Conservation (phyloP, 1,140 invertebrate species). For the Lanistes nyassanus region DNA sequence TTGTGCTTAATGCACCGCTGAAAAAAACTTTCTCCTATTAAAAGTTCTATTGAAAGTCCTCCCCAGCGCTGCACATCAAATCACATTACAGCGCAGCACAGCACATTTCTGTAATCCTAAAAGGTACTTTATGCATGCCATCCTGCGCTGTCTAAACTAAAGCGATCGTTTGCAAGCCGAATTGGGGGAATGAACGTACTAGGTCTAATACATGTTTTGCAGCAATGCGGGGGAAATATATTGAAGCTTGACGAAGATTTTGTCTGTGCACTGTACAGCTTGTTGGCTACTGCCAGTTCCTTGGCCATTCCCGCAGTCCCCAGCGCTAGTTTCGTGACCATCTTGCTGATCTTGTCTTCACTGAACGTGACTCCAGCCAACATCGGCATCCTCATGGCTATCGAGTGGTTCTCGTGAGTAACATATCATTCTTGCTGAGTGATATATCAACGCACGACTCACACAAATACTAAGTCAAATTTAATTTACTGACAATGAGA, state of each 20-base stretch:
- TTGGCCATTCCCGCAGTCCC: not conserved
- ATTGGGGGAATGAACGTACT: not conserved
- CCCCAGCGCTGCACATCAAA: too few relatives aligned
- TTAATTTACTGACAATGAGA: too few relatives aligned
- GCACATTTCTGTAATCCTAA: too few relatives aligned
- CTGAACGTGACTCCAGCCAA: slow-evolving; percentile 69
- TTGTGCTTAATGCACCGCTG: too few relatives aligned
- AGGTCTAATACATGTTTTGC: not conserved
- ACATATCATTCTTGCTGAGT: not conserved
- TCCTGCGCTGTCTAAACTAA: too few relatives aligned
- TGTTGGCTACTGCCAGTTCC: not conserved
- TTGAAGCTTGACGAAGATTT: not conserved
- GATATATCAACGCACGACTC: too few relatives aligned
- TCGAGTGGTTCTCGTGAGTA: slow-evolving; percentile 92
- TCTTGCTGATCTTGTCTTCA: slow-evolving; percentile 39
- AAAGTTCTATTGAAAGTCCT: too few relatives aligned
- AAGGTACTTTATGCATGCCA: too few relatives aligned
- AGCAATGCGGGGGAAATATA: not conserved
- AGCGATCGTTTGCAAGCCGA: not conserved
- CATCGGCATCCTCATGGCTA: slow-evolving; percentile 84
- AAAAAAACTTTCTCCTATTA: too few relatives aligned
- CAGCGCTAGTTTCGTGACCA: slow-evolving; percentile 31
- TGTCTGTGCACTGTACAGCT: not conserved
- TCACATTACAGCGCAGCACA: too few relatives aligned
- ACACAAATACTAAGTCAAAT: too few relatives aligned